phyloP scores from a whole-genome alignment of 2,113 vertebrate genomes.

The Megatriorchis doriae region DNA sequence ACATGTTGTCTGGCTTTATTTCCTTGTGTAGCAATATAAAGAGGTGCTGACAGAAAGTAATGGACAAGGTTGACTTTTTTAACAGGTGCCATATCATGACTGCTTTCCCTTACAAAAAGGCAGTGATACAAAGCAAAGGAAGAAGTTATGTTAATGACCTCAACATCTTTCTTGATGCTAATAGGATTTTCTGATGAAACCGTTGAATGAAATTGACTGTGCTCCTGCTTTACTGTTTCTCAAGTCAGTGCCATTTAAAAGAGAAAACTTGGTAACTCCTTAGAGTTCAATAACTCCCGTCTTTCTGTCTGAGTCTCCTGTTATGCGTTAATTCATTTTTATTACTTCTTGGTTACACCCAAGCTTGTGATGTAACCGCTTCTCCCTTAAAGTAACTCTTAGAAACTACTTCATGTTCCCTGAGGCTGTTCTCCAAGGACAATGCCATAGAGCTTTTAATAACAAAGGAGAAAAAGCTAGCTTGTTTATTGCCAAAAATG shows the following conservation, averaged over 20 bases:
- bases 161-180: not conserved
- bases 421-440: not conserved
- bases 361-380: not conserved
- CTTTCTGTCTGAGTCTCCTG: not conserved
- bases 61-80: not conserved
- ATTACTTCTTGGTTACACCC: conserved; percentile 52
- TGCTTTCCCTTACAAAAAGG: not conserved
- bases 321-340: conserved; percentile 35
- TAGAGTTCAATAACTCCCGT: not conserved
- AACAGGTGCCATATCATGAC: not conserved
- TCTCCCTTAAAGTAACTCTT: not conserved
- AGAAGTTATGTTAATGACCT: not conserved
- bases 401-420: conserved; percentile 31
- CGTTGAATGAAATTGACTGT: not conserved
- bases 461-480: conserved; percentile 1
- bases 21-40: not conserved
- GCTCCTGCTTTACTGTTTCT: not conserved
- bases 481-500: conserved; percentile 57
- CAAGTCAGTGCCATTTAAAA: not conserved
- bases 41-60: conserved; percentile 23
- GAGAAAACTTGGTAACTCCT: not conserved
- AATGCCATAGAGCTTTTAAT: not conserved
- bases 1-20: not conserved
- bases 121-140: not conserved
- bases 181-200: conserved; percentile 3